Conservation (phyloP, 2,797 vertebrate genomes). For the Yasuhikotakia modesta region DNA sequence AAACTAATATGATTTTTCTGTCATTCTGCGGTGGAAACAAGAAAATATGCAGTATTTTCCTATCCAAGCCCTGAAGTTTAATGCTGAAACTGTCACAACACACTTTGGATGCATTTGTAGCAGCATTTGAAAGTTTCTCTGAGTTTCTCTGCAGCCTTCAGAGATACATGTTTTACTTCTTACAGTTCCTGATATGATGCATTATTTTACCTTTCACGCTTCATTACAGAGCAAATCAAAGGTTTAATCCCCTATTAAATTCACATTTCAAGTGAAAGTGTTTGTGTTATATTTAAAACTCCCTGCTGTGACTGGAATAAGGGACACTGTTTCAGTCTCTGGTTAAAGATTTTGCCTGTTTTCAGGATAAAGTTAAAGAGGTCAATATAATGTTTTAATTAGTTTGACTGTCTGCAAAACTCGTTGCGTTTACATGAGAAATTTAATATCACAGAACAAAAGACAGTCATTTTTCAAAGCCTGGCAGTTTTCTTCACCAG, state of each 20-base stretch:
- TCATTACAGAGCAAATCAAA: constrained; percentile 1
- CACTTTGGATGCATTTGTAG: too few species aligned
- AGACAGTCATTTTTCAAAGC: neutral
- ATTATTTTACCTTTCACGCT: constrained; percentile 5
- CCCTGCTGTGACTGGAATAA: neutral
- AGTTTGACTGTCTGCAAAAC: neutral
- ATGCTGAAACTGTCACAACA: too few species aligned
- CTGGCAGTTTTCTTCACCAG: constrained; percentile 21
- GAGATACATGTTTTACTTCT: too few species aligned
- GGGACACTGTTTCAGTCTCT: neutral
- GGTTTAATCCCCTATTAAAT: neutral
- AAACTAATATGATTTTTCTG: neutral
- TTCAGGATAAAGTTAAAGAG: too few species aligned
- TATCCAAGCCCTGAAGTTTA: too few species aligned
- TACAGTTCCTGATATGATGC: constrained; percentile 6
- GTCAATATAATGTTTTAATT: too few species aligned
- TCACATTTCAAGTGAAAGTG: constrained; percentile 9
- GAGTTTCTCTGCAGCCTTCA: too few species aligned
- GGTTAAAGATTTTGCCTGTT: neutral
- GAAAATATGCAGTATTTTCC: neutral
- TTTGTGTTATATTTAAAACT: neutral
- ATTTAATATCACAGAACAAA: neutral
- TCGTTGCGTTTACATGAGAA: neutral
- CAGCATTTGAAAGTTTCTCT: too few species aligned
- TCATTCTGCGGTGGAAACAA: neutral